Percentiles rank a stretch among this genome's conserved stretches.
These are phyloP conservation scores for Hemistola chrysoprasaria DNA, from an alignment of 2,888 invertebrate species.

Conservation along the genomic window DNA sequence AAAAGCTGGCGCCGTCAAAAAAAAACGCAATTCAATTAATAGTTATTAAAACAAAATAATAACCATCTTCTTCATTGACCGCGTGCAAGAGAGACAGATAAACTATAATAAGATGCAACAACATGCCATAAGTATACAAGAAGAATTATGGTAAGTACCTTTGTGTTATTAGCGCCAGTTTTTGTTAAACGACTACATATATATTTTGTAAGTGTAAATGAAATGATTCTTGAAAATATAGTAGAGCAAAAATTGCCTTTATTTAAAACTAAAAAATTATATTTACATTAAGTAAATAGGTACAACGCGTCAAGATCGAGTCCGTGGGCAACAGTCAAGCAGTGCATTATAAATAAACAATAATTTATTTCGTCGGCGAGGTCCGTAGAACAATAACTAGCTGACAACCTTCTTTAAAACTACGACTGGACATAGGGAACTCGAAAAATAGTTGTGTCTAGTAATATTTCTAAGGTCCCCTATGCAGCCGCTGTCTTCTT, in stretches of 20 bases:
- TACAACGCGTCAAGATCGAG: slow-evolving; percentile 77
- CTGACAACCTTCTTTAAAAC: slow-evolving; percentile 42
- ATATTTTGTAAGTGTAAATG: neutral
- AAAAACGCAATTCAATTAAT: neutral
- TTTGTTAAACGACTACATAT: too few species aligned
- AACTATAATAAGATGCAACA: too few species aligned
- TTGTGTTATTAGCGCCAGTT: too few species aligned
- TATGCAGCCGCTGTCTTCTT: too few species aligned
- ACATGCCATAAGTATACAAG: too few species aligned
- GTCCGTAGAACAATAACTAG: slow-evolving; percentile 46
- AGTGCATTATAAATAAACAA: slow-evolving; percentile 66
- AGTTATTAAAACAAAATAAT: neutral
- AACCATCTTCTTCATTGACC: too few species aligned
- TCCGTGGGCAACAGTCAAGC: slow-evolving; percentile 79
- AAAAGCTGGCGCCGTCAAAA: too few species aligned
- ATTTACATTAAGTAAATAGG: slow-evolving; percentile 73
- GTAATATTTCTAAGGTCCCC: too few species aligned
- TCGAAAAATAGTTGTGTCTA: too few species aligned
- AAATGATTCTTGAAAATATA: slow-evolving; percentile 6
- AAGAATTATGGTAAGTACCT: too few species aligned
- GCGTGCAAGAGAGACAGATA: too few species aligned
- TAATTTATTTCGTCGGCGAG: slow-evolving; percentile 48
- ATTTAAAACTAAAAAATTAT: slow-evolving; percentile 59
- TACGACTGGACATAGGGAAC: slow-evolving; percentile 40
- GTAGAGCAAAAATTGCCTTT: slow-evolving; percentile 68